Percentiles rank a stretch among this genome's conserved stretches.
Evolutionary conservation across 2,888 invertebrate species (phyloP).

Genomic region (Malthinus seriepunctatus): DNA sequence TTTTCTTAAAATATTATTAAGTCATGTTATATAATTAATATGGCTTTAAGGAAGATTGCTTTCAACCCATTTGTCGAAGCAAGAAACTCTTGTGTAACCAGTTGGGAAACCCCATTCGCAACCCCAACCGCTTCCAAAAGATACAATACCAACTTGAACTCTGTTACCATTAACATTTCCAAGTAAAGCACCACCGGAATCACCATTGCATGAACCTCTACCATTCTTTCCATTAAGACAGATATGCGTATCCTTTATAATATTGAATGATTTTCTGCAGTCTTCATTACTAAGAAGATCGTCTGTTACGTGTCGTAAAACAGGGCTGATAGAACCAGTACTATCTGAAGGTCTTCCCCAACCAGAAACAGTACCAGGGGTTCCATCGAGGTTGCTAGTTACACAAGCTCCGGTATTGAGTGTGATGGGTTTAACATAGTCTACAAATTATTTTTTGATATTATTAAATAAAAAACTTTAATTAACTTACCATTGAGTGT

Average conservation of each 20-base stretch:
- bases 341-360: slow-evolving; percentile 55
- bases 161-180: not conserved
- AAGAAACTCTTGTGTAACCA: slow-evolving; percentile 50
- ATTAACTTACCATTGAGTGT: not conserved
- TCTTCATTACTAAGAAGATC: slow-evolving; percentile 53
- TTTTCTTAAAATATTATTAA: no score
- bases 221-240: slow-evolving; percentile 55
- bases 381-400: slow-evolving; percentile 47
- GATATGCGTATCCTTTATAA: slow-evolving; percentile 53
- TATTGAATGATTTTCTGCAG: slow-evolving; percentile 52
- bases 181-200: slow-evolving; percentile 50
- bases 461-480: not conserved
- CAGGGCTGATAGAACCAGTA: slow-evolving; percentile 48
- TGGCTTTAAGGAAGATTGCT: not conserved
- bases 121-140: slow-evolving; percentile 47
- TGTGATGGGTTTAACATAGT: slow-evolving; percentile 27
- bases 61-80: slow-evolving; percentile 47
- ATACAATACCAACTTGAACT: slow-evolving; percentile 44
- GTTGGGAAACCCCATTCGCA: slow-evolving; percentile 52
- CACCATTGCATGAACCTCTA: slow-evolving; percentile 58
- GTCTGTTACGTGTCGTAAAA: slow-evolving; percentile 51
- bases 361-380: slow-evolving; percentile 53
- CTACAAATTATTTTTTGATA: slow-evolving; percentile 13
- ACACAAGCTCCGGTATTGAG: slow-evolving; percentile 32
- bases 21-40: no score